A percentile compares a stretch with the other conserved stretches of the same genome.
phyloP scores from a whole-genome alignment of 2,113 vertebrate genomes.

The Triplophysa siluroides region DNA sequence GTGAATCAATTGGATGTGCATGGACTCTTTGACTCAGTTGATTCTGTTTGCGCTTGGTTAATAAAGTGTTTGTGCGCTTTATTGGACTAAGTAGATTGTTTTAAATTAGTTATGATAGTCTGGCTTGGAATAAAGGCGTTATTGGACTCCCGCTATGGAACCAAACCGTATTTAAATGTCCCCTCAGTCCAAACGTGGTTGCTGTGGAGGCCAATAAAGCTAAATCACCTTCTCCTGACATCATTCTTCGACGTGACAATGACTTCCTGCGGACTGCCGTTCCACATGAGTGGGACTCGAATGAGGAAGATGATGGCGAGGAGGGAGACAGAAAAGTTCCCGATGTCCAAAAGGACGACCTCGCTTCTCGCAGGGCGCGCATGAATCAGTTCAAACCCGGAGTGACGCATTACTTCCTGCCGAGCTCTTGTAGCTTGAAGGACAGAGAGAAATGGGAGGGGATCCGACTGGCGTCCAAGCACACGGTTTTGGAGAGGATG shows the following conservation, averaged over 20 bases:
- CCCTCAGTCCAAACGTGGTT: constrained; percentile 60
- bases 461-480: constrained; percentile 73
- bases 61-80: background rate
- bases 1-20: background rate
- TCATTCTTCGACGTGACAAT: constrained; percentile 85
- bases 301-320: constrained; percentile 68
- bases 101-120: background rate
- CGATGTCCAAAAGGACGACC: constrained; percentile 89
- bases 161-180: constrained; percentile 18
- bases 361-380: constrained; percentile 83
- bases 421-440: constrained; percentile 76
- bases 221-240: constrained; percentile 70
- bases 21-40: background rate
- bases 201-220: constrained; percentile 72
- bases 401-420: constrained; percentile 79
- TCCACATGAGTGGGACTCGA: constrained; percentile 76
- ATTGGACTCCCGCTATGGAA: background rate
- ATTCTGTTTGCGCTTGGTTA: background rate
- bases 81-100: background rate
- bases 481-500: constrained; percentile 68
- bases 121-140: background rate
- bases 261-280: constrained; percentile 75
- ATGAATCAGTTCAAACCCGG: constrained; percentile 73
- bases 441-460: constrained; percentile 78
- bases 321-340: constrained; percentile 74